A percentile compares a stretch with the other conserved stretches of the same genome.
Conservation (phyloP, 2,113 vertebrate genomes). For the Bubalus kerabau region DNA sequence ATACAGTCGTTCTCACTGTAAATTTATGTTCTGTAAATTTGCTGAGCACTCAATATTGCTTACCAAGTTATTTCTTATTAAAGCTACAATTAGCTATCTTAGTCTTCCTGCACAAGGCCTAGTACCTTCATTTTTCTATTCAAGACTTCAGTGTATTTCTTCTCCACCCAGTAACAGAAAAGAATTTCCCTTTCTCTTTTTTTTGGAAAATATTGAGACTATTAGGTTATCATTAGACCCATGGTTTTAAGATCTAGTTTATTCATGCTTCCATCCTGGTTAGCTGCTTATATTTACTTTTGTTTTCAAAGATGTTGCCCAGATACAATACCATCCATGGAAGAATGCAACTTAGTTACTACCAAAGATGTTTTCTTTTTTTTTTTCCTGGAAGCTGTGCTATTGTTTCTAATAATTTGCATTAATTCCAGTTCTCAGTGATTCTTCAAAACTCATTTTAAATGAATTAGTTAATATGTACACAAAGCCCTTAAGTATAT, state of each 20-base stretch:
- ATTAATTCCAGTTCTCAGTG: background rate
- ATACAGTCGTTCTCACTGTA: background rate
- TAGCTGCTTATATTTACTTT: background rate
- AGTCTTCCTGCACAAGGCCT: background rate
- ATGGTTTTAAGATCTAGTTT: background rate
- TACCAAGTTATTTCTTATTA: background rate
- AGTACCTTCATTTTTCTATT: background rate
- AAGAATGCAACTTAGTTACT: background rate
- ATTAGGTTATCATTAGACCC: background rate
- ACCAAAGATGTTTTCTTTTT: background rate
- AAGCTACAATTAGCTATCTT: background rate
- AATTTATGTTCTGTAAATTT: background rate
- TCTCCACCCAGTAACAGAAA: background rate
- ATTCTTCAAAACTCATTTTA: slow-evolving; percentile 16
- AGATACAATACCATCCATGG: background rate
- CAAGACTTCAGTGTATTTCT: background rate
- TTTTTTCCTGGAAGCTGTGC: background rate
- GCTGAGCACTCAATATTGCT: background rate
- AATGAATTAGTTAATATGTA: background rate
- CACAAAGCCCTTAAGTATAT: background rate
- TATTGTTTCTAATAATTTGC: background rate
- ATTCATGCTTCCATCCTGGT: background rate
- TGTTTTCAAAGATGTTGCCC: background rate
- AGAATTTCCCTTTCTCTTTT: background rate
- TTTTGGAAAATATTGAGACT: background rate